Conservation (phyloP, 2,888 invertebrate species). For the Geotrupes spiniger region DNA sequence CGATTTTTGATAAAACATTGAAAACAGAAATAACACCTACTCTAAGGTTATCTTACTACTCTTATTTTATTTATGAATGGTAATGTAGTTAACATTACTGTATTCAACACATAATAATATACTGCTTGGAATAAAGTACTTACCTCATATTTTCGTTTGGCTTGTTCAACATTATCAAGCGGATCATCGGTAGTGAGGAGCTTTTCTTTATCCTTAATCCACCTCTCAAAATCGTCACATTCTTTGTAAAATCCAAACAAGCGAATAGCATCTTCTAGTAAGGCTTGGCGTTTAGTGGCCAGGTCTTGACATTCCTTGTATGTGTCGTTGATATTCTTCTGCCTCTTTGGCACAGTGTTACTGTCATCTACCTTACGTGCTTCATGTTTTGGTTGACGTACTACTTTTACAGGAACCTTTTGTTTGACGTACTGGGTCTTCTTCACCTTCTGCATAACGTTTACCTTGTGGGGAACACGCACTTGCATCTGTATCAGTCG, state of each 20-base stretch:
- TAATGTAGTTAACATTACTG: too few relatives aligned
- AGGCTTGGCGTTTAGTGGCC: constrained; percentile 75
- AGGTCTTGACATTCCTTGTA: constrained; percentile 79
- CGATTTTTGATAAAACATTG: too few relatives aligned
- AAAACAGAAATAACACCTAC: too few relatives aligned
- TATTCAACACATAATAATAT: too few relatives aligned
- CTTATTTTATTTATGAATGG: too few relatives aligned
- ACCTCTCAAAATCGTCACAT: constrained; percentile 96
- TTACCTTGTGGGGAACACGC: constrained; percentile 77
- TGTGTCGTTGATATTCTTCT: constrained; percentile 74
- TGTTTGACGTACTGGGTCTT: constrained; percentile 86
- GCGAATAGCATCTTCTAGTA: constrained; percentile 88
- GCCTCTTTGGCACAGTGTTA: constrained; percentile 77
- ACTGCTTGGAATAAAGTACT: not conserved
- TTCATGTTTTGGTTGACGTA: constrained; percentile 47
- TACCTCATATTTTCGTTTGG: constrained; percentile 91
- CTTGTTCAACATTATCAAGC: constrained; percentile 86
- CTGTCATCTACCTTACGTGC: constrained; percentile 56
- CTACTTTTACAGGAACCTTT: constrained; percentile 72
- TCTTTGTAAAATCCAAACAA: constrained; percentile 92
- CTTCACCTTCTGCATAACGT: constrained; percentile 80
- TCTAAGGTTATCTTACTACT: too few relatives aligned
- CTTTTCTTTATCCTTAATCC: constrained; percentile 95
- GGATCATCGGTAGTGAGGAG: constrained; percentile 80
- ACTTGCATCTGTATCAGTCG: constrained; percentile 81